Evolutionary conservation across 2,113 vertebrate genomes (phyloP).

Genomic region (Epinephelus moara): DNA sequence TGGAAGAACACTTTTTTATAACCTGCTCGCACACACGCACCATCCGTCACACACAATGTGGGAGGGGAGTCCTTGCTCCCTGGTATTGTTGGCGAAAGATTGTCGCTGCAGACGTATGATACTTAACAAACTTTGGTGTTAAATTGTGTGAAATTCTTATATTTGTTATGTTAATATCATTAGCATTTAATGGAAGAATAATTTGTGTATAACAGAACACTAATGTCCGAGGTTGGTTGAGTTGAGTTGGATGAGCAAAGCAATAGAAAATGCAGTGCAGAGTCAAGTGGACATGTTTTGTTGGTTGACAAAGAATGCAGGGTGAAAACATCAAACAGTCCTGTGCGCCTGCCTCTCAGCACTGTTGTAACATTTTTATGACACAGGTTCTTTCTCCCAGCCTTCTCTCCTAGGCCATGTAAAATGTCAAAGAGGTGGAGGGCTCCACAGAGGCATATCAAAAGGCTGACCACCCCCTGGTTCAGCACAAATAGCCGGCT

Average conservation of each 20-base stretch:
- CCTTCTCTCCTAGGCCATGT: constrained; percentile 65
- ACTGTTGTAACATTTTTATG: constrained; percentile 73
- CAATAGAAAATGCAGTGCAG: not conserved
- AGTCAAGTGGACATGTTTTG: constrained; percentile 32
- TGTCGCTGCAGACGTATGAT: constrained; percentile 13
- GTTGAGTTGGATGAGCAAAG: not conserved
- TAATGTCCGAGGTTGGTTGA: not conserved
- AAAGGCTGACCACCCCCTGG: constrained; percentile 66
- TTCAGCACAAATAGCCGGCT: constrained; percentile 47
- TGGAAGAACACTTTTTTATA: constrained; percentile 78
- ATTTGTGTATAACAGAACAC: not conserved
- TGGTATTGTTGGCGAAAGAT: constrained; percentile 44
- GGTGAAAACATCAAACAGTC: constrained; percentile 70
- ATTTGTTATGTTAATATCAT: not conserved
- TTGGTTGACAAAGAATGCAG: constrained; percentile 42
- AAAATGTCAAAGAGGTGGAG: constrained; percentile 72
- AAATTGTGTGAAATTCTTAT: not conserved
- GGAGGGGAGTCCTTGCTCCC: constrained; percentile 13
- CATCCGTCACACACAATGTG: constrained; percentile 59
- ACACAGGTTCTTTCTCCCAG: constrained; percentile 55
- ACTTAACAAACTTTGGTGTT: not conserved
- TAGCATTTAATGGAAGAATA: not conserved
- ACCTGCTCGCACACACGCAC: constrained; percentile 70
- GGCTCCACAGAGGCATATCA: constrained; percentile 69
- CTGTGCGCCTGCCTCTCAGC: constrained; percentile 42